A percentile compares a stretch with the other conserved stretches of the same genome.
Evolutionary conservation across 1,140 invertebrate genomes (phyloP).

Genomic region (Trypoxylus dichotomus): DNA sequence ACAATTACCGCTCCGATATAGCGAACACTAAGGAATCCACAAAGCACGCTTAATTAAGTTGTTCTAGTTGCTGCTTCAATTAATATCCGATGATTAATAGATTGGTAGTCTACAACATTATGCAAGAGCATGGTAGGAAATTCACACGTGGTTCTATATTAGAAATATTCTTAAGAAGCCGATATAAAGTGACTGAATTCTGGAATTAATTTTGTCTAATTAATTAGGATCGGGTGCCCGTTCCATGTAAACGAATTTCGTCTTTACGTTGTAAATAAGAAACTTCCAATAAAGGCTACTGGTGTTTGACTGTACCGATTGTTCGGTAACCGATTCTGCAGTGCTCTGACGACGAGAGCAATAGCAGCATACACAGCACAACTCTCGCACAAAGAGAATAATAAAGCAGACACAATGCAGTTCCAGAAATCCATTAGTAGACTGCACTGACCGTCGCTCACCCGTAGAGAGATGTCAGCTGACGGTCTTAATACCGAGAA

Average conservation of each 20-base stretch:
- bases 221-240: conserved; percentile 10
- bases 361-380: conserved; percentile 4
- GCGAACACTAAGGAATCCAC: no score
- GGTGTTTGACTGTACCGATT: not conserved
- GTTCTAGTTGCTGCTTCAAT: no score
- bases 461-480: conserved; percentile 16
- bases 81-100: no score
- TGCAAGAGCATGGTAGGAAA: no score
- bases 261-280: conserved; percentile 6
- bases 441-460: conserved; percentile 11
- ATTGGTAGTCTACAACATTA: no score
- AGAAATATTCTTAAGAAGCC: not conserved
- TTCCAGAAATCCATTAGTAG: conserved; percentile 22
- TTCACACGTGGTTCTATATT: no score
- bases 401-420: conserved; percentile 22
- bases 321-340: not conserved
- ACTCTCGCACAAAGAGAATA: conserved; percentile 16
- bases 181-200: not conserved
- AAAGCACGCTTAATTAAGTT: no score
- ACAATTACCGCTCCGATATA: no score
- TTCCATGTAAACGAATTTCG: conserved; percentile 18
- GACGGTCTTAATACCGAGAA: conserved; percentile 18
- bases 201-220: conserved; percentile 17
- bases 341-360: not conserved
- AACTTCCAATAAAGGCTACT: not conserved